phyloP scores from a whole-genome alignment of 2,113 vertebrate species.

The Gymnobelideus leadbeateri region DNA sequence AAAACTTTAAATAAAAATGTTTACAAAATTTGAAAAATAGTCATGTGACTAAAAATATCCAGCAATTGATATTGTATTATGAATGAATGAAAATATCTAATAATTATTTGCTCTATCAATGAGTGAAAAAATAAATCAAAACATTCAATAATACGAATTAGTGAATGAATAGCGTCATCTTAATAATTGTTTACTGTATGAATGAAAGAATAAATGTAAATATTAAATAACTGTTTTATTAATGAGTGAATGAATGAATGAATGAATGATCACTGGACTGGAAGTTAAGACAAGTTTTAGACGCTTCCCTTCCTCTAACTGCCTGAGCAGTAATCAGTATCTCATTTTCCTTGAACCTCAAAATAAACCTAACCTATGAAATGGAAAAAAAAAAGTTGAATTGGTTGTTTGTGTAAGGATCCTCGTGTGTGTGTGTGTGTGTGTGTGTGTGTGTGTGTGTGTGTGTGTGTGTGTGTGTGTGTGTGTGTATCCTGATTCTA shows the following conservation, averaged over 20 bases:
- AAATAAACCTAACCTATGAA: neutral
- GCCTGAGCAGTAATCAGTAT: neutral
- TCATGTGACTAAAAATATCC: too few species aligned
- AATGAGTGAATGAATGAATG: neutral
- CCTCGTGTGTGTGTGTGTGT: neutral
- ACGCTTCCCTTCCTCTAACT: neutral
- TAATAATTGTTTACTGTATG: neutral
- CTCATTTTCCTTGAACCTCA: neutral
- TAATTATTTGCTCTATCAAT: neutral
- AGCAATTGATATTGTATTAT: neutral
- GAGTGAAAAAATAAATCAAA: neutral
- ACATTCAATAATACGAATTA: neutral
- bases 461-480: too few species aligned
- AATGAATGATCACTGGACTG: neutral
- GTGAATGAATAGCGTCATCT: neutral
- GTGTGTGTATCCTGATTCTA: neutral
- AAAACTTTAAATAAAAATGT: too few species aligned
- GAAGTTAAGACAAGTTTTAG: neutral
- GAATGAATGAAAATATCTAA: neutral
- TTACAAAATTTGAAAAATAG: too few species aligned
- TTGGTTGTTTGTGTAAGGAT: neutral
- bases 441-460: too few species aligned
- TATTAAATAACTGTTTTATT: neutral
- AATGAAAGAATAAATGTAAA: neutral
- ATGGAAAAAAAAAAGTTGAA: neutral